Evolutionary conservation across 2,888 invertebrate species (phyloP).

Genomic region (Nymphalis c-album): DNA sequence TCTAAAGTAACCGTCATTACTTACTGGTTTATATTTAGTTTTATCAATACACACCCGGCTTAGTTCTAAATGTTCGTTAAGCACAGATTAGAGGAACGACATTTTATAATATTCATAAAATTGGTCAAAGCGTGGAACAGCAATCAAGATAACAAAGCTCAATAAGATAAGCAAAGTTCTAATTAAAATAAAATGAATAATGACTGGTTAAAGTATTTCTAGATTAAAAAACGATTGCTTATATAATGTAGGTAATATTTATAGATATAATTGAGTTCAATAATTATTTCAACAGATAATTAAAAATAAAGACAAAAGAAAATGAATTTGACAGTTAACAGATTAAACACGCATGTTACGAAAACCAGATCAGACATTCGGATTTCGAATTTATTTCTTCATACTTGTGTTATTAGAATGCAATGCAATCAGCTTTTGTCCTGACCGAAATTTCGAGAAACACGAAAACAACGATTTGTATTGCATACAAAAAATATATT

Average conservation of each 20-base stretch:
- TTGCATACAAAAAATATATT: constrained; percentile 23
- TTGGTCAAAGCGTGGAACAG: not conserved
- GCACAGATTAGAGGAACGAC: too few relatives aligned
- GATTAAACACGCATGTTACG: constrained; percentile 12
- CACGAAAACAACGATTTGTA: constrained; percentile 21
- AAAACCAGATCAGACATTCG: constrained; percentile 15
- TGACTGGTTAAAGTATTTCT: not conserved
- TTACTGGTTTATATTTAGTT: too few relatives aligned
- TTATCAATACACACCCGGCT: not conserved
- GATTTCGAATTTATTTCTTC: constrained; percentile 23
- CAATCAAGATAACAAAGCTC: not conserved
- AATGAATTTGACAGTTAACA: constrained; percentile 8
- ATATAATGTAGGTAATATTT: too few relatives aligned
- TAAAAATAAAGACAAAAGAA: constrained; percentile 7
- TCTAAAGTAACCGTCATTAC: too few relatives aligned
- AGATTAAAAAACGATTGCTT: too few relatives aligned
- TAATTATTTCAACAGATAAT: not conserved
- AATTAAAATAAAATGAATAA: not conserved
- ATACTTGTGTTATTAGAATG: constrained; percentile 28
- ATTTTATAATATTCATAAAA: not conserved
- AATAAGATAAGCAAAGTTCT: too few relatives aligned
- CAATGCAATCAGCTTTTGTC: constrained; percentile 23
- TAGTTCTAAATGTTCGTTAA: not conserved
- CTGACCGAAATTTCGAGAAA: constrained; percentile 25
- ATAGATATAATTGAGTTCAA: not conserved